Conservation (phyloP, 37 sponge, comb jelly and placozoan species). For the Petrosia ficiformis region DNA sequence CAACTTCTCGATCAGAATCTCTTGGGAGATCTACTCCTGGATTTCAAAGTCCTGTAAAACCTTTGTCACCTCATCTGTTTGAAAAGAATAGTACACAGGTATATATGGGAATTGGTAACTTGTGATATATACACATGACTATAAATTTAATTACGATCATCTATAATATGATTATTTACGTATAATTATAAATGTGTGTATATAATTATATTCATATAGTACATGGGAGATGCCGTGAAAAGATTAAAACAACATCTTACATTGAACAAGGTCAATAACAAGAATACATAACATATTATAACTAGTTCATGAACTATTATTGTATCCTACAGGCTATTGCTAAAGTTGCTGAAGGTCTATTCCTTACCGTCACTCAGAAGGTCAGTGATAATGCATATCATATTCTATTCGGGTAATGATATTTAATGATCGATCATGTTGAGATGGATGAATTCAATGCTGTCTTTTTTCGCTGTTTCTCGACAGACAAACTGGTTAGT, state of each 20-base stretch:
- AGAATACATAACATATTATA: neutral
- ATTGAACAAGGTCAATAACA: conserved; percentile 53
- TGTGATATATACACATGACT: too few species aligned
- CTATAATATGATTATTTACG: too few species aligned
- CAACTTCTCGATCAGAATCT: too few species aligned
- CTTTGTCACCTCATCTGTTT: neutral
- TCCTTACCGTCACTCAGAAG: conserved; percentile 62
- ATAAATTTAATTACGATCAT: too few species aligned
- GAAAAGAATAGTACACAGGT: neutral
- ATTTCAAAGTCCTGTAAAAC: neutral
- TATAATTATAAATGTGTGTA: neutral
- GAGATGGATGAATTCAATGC: too few species aligned
- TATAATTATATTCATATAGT: neutral
- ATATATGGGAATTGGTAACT: neutral
- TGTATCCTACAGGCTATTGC: conserved; percentile 49
- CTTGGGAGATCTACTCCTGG: too few species aligned
- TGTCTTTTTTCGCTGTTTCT: conserved; percentile 24
- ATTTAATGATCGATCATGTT: too few species aligned
- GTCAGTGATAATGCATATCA: too few species aligned
- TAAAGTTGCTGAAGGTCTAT: conserved; percentile 57
- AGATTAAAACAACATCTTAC: conserved; percentile 36
- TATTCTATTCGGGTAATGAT: neutral
- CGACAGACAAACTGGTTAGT: too few species aligned
- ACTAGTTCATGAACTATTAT: neutral
- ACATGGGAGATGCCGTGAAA: conserved; percentile 46